These are phyloP conservation scores for Metallyticus violacea DNA, from an alignment of 2,888 invertebrate species.

Conservation along the genomic window DNA sequence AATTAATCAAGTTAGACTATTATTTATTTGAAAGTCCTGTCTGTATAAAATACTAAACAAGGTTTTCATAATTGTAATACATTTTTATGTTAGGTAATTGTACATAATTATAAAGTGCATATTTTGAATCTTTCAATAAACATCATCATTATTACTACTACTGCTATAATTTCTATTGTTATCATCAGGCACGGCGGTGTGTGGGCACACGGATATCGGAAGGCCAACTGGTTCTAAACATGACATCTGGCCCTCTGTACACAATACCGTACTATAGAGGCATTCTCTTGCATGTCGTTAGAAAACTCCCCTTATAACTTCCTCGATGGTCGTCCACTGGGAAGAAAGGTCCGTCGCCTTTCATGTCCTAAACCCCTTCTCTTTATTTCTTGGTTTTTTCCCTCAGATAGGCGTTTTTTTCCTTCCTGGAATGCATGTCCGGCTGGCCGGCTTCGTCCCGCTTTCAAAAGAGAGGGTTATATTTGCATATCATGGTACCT, in stretches of 20 bases:
- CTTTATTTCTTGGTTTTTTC: neutral
- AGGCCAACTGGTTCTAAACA: neutral
- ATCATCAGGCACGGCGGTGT: too few relatives aligned
- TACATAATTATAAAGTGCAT: too few relatives aligned
- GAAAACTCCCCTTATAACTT: neutral
- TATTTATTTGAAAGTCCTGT: too few relatives aligned
- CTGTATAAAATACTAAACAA: too few relatives aligned
- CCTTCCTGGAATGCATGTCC: slow-evolving; percentile 2
- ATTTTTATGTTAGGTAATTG: too few relatives aligned
- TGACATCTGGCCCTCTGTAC: neutral
- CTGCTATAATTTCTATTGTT: too few relatives aligned
- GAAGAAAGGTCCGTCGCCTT: neutral
- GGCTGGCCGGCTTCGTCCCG: neutral
- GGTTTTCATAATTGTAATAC: too few relatives aligned
- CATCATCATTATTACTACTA: too few relatives aligned
- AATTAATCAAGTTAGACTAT: too few relatives aligned
- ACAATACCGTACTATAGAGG: neutral
- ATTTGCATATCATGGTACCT: slow-evolving; percentile 8
- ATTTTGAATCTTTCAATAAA: too few relatives aligned
- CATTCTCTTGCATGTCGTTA: neutral
- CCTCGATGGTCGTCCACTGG: neutral
- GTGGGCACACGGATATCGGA: neutral
- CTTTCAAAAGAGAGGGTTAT: neutral
- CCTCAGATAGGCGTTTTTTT: neutral
- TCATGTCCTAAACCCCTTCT: neutral